Evolutionary conservation across 2,113 vertebrate species (phyloP).

Genomic region (Micronisus gabar): DNA sequence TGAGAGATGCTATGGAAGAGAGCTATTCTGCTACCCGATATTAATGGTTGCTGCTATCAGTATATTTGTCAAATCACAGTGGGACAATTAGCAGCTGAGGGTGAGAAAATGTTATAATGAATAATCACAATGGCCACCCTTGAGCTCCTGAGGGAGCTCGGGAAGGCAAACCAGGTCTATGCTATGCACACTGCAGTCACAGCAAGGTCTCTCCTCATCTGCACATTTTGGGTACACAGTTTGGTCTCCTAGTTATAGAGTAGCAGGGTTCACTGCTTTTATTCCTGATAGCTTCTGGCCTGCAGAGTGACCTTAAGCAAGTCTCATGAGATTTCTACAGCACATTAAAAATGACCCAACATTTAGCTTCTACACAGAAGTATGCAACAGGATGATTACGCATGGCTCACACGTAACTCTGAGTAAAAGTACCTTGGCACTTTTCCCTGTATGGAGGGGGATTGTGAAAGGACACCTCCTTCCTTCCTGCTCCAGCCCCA

Average conservation of each 20-base stretch:
- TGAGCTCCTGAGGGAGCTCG: background rate
- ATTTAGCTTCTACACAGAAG: background rate
- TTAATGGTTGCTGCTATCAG: background rate
- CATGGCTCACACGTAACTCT: background rate
- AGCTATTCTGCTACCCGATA: background rate
- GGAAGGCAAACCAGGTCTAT: background rate
- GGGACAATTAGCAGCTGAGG: background rate
- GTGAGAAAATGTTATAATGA: background rate
- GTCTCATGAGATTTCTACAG: background rate
- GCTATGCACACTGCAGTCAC: fast-evolving
- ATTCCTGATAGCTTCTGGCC: background rate
- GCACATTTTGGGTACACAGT: background rate
- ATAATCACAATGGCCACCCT: background rate
- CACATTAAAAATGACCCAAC: background rate
- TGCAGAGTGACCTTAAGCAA: background rate
- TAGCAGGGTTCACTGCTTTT: background rate
- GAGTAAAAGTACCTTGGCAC: background rate
- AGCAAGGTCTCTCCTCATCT: background rate
- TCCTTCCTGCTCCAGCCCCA: background rate
- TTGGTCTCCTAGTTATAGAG: background rate
- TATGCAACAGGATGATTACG: background rate
- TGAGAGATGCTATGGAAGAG: background rate
- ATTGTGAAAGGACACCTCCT: background rate
- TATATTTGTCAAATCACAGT: fast-evolving
- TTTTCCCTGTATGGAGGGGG: background rate